Conservation (phyloP, 2,888 invertebrate genomes). For the Sialis lutaria region DNA sequence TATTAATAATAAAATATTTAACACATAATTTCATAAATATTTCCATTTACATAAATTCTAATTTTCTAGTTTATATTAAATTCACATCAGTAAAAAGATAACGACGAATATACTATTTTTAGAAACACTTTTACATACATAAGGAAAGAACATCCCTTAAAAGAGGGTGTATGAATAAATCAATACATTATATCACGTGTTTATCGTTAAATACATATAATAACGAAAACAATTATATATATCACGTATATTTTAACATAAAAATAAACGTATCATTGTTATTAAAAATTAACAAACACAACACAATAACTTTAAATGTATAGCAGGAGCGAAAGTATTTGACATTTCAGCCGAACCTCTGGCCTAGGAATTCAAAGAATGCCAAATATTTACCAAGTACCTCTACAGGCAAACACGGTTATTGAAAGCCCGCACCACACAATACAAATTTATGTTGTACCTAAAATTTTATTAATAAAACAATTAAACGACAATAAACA, state of each 20-base stretch:
- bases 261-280: no score
- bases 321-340: slow-evolving; percentile 28
- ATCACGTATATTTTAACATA: background rate
- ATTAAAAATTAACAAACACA: background rate
- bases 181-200: background rate
- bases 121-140: no score
- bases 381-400: slow-evolving; percentile 49
- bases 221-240: background rate
- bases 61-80: no score
- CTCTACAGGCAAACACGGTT: slow-evolving; percentile 35
- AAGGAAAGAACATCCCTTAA: background rate
- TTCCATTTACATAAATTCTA: no score
- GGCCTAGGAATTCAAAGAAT: slow-evolving; percentile 45
- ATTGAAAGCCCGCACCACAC: slow-evolving; percentile 9
- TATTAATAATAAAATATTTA: no score
- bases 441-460: no score
- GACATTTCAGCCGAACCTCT: slow-evolving; percentile 57
- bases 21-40: no score
- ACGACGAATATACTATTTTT: no score
- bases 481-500: no score
- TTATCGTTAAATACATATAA: background rate
- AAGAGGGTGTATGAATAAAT: slow-evolving; percentile 1
- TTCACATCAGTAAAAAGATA: no score
- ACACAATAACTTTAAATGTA: slow-evolving; percentile 2
- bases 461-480: no score